Evolutionary conservation across 2,113 vertebrate species (phyloP).

Genomic region (Gymnobelideus leadbeateri): DNA sequence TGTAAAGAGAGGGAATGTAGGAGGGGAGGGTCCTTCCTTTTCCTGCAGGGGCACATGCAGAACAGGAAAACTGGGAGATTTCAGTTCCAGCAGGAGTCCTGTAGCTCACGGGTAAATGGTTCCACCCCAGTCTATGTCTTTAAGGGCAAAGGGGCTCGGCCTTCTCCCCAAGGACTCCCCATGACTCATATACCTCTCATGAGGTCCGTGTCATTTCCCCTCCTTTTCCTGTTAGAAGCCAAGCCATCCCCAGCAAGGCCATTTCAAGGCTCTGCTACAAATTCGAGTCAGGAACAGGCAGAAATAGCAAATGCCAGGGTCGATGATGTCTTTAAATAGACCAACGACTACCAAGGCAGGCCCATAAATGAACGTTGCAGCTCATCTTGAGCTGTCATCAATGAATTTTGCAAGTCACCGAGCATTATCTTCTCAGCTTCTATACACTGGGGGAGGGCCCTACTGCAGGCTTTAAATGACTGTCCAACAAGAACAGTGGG

Average conservation of each 20-base stretch:
- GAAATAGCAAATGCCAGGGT: not conserved
- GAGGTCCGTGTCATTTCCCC: not conserved
- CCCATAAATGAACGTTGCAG: not conserved
- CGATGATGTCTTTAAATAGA: slow-evolving; percentile 15
- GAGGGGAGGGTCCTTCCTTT: not conserved
- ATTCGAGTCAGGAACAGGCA: not conserved
- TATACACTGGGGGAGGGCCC: not conserved
- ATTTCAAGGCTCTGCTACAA: not conserved
- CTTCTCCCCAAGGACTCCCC: not conserved
- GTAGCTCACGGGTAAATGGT: not conserved
- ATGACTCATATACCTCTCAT: not conserved
- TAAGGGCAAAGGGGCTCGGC: not conserved
- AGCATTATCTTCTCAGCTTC: not conserved
- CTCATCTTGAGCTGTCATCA: not conserved
- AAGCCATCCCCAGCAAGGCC: not conserved
- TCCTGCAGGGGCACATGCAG: not conserved
- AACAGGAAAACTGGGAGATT: not conserved
- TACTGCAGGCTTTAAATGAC: not conserved
- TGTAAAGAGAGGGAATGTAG: not conserved
- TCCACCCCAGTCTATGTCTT: not conserved
- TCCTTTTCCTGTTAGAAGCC: not conserved
- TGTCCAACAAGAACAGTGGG: too few relatives aligned
- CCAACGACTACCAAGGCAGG: not conserved
- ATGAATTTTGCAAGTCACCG: slow-evolving; percentile 19
- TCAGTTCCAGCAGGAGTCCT: not conserved